Evolutionary conservation across 2,888 invertebrate genomes (phyloP), one percentile per base, ranked within the genome.

Genomic region (Melipona beecheii): DNA sequence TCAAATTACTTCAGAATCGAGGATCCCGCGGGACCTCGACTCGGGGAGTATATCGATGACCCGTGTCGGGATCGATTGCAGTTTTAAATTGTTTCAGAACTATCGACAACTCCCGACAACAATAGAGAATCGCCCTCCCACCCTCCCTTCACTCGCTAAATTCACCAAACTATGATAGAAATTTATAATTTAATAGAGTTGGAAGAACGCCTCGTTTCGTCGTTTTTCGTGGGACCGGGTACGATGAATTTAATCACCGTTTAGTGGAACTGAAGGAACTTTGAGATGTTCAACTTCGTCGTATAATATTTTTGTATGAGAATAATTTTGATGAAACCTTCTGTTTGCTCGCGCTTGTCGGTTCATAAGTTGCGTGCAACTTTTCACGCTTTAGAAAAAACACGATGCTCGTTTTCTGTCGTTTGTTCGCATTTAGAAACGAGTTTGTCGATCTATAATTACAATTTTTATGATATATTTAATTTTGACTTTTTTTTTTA

Each of bases 11-110:
- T 70, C 70, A 56, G 49, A 50, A 64, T 54, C 21, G 64, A 21
- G 15, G 21, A 65, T 65, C 79, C 17, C 50, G 70, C 11, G 56
- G 64, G 64, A 70, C 62, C 49, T 36, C 49, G 19, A 21, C 78
- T 43, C 24, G 49, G 43, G 13, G 24, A 64, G 64, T 54, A 62
- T 49, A 62, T 49, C 79, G 78, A 56, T 64, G 69, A 56, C 52
- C 79, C 49, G 49, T 50, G 56, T 49, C n/a, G 50, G 36, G 50
- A 62, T 80, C 78, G 72, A 81, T 80, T 72, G 81, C 52, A 80
- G 81, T 81, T 81, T 81, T 72, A 80, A 80, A 80, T 81, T 78
- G 80, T 72, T 81, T 56, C 80, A 49, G 81, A 81, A 81, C 81
- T 79, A 81, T 80, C 70, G 79, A 78, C 69, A 79, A 69, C 54